Conservation (phyloP, 2,797 vertebrate species). For the Darevskia nairensis region DNA sequence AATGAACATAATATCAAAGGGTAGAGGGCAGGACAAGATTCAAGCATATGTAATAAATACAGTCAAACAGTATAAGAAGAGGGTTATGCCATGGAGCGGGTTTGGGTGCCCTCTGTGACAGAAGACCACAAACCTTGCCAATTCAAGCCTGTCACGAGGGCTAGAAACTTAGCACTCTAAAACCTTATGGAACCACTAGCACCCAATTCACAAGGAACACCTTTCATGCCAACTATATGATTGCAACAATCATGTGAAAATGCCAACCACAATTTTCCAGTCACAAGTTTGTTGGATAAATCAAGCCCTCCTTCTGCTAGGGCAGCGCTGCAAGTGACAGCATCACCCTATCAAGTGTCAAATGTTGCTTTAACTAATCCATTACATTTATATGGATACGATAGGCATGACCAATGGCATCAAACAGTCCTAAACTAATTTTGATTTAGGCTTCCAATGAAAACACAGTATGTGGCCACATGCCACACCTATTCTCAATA, state of each 20-base stretch:
- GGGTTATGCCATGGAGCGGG: neutral
- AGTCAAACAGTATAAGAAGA: slow-evolving; percentile 34
- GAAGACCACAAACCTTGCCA: neutral
- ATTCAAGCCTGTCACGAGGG: neutral
- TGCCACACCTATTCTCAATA: neutral
- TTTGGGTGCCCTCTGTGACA: neutral
- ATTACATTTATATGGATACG: neutral
- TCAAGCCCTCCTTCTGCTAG: neutral
- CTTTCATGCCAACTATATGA: neutral
- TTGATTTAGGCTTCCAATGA: neutral
- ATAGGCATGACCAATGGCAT: neutral
- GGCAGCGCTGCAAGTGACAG: neutral
- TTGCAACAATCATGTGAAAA: neutral
- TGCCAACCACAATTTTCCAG: neutral
- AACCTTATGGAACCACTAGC: neutral
- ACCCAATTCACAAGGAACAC: slow-evolving; percentile 6
- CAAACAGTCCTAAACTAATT: neutral
- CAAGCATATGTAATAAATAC: slow-evolving; percentile 49
- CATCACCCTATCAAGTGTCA: neutral
- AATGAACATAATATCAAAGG: slow-evolving; percentile 6
- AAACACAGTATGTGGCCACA: neutral
- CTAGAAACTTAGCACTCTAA: neutral
- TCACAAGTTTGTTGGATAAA: neutral
- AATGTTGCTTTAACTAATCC: neutral
- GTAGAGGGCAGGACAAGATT: slow-evolving; percentile 6